Conservation (phyloP, 2,888 invertebrate species). For the Drosophila anceps region DNA sequence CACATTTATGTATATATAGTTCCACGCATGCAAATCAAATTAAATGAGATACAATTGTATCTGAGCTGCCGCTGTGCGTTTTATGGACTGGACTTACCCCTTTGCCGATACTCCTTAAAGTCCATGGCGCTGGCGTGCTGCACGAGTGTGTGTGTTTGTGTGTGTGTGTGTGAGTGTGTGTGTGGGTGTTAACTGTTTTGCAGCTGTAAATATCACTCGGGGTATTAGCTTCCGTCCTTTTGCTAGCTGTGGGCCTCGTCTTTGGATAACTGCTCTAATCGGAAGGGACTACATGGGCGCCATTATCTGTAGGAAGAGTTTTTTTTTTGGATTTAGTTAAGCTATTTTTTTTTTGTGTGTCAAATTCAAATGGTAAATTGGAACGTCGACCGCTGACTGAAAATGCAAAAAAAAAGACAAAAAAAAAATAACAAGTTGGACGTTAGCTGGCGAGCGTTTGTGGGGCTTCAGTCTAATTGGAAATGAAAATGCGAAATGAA, state of each 20-base stretch:
- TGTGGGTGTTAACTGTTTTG: conserved; percentile 14
- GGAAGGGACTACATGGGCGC: conserved; percentile 33
- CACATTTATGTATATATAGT: background rate
- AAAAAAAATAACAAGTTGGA: conserved; percentile 44
- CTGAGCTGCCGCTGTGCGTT: conserved; percentile 67
- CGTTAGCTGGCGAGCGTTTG: conserved; percentile 51
- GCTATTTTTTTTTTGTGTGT: conserved; percentile 11
- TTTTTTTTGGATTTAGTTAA: conserved; percentile 29
- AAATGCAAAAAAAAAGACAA: conserved; percentile 25
- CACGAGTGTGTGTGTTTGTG: conserved; percentile 19
- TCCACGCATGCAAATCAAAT: conserved; percentile 62
- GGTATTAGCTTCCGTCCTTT: conserved; percentile 24
- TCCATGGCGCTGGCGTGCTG: conserved; percentile 84
- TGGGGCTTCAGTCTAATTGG: conserved; percentile 73
- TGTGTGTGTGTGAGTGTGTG: background rate
- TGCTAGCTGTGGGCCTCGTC: conserved; percentile 19
- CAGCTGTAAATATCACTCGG: conserved; percentile 6
- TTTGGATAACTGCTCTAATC: conserved; percentile 29
- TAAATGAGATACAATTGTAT: conserved; percentile 55
- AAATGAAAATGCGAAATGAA: conserved; percentile 56
- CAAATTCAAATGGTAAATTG: conserved; percentile 62
- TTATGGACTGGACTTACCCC: conserved; percentile 86
- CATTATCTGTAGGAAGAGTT: conserved; percentile 51
- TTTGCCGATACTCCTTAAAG: conserved; percentile 86
- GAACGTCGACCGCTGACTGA: conserved; percentile 72